Evolutionary conservation across 1,140 invertebrate species (phyloP).

Genomic region (Hycleus cichorii): DNA sequence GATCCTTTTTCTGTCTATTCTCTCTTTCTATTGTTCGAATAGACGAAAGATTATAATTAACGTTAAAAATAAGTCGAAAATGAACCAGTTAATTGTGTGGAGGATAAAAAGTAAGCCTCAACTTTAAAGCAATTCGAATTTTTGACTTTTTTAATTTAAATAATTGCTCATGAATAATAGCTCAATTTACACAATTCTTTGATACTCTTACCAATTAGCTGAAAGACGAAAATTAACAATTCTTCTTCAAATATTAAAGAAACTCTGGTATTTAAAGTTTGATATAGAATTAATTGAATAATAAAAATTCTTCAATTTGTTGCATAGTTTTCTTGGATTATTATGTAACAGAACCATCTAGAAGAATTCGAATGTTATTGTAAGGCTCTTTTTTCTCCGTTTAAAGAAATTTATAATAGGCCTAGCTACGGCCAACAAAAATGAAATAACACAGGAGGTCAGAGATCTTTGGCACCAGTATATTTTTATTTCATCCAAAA

Average conservation of each 20-base stretch:
- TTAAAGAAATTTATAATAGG: no score
- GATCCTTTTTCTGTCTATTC: background rate
- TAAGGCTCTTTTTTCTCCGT: no score
- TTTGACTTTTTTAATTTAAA: constrained; percentile 17
- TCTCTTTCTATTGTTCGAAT: background rate
- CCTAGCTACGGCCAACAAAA: no score
- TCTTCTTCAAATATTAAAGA: background rate
- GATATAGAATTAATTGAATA: background rate
- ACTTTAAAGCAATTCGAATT: background rate
- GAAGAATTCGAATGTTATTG: no score
- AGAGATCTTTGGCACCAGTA: no score
- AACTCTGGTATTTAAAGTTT: background rate
- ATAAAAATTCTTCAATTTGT: no score
- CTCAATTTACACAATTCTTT: background rate
- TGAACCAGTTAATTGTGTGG: background rate
- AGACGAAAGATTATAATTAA: background rate
- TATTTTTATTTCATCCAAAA: no score
- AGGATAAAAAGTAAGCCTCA: no score
- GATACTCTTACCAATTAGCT: no score
- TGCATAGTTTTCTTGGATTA: no score
- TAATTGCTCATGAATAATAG: constrained; percentile 7
- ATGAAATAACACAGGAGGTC: no score
- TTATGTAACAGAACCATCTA: no score
- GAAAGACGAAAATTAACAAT: background rate
- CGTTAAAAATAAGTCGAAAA: background rate